Conservation (phyloP, 2,113 vertebrate species). For the Myotis lucifugus region DNA sequence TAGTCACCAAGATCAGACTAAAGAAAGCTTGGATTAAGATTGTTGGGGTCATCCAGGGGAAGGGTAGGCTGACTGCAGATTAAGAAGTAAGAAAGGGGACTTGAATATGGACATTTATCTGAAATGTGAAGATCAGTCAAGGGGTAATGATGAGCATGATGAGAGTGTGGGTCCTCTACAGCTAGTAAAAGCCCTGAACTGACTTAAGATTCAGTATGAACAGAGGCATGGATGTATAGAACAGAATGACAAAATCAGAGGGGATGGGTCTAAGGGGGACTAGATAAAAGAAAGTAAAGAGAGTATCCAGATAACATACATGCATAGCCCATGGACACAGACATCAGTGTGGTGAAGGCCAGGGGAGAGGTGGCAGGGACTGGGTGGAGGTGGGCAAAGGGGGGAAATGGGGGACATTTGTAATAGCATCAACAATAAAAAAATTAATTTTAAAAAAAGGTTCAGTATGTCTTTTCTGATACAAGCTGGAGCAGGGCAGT, state of each 20-base stretch:
- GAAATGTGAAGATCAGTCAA: background rate
- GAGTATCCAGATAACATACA: too few species aligned
- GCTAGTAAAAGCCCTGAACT: background rate
- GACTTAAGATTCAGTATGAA: background rate
- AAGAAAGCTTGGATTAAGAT: background rate
- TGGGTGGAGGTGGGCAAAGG: background rate
- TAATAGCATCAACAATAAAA: background rate
- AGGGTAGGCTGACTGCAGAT: background rate
- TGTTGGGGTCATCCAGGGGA: background rate
- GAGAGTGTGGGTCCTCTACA: background rate
- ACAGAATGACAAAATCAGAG: background rate
- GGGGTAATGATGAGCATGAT: background rate
- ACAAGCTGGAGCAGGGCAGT: background rate
- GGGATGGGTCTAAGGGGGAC: too few species aligned
- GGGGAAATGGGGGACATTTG: background rate
- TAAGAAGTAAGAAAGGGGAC: background rate
- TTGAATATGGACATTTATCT: background rate
- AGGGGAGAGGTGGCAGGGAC: background rate
- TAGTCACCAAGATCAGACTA: background rate
- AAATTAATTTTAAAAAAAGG: background rate
- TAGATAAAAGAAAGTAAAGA: too few species aligned
- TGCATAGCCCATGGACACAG: too few species aligned
- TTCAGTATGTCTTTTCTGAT: background rate
- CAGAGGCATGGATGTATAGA: background rate
- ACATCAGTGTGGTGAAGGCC: too few species aligned